Conservation (phyloP, 2,113 vertebrate genomes). For the Cyanoliseus patagonus region DNA sequence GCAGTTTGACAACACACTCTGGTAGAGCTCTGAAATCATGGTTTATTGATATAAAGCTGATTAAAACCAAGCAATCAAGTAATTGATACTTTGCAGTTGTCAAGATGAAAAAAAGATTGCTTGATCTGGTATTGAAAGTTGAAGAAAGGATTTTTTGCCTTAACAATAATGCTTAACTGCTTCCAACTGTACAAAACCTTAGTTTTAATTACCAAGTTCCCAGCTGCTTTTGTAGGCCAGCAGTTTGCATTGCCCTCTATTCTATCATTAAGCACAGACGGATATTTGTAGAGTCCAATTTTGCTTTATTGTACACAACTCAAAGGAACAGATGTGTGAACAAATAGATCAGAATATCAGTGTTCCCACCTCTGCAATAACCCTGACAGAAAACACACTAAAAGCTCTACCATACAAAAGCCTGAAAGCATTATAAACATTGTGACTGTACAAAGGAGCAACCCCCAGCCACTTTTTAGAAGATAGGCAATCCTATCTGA, state of each 20-base stretch:
- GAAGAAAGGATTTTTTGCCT: not conserved
- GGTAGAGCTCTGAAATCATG: not conserved
- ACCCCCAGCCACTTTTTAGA: not conserved
- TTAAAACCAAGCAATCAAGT: not conserved
- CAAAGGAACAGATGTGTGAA: not conserved
- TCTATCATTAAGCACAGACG: not conserved
- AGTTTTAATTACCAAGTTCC: not conserved
- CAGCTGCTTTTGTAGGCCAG: not conserved
- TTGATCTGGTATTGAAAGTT: not conserved
- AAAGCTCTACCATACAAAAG: not conserved
- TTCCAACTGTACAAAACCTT: not conserved
- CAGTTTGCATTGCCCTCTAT: rapidly evolving
- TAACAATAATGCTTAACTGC: rapidly evolving
- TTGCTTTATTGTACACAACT: not conserved
- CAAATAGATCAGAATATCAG: not conserved
- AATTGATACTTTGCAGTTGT: not conserved
- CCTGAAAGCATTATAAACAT: not conserved
- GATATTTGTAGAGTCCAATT: not conserved
- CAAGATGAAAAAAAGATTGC: not conserved
- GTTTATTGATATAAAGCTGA: not conserved
- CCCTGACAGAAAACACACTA: not conserved
- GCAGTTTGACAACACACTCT: not conserved
- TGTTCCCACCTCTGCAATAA: not conserved
- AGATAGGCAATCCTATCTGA: not conserved
- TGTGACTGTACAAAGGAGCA: not conserved